Evolutionary conservation across 2,113 vertebrate genomes (phyloP).

Genomic region (Cyphomyrus discorhynchus): DNA sequence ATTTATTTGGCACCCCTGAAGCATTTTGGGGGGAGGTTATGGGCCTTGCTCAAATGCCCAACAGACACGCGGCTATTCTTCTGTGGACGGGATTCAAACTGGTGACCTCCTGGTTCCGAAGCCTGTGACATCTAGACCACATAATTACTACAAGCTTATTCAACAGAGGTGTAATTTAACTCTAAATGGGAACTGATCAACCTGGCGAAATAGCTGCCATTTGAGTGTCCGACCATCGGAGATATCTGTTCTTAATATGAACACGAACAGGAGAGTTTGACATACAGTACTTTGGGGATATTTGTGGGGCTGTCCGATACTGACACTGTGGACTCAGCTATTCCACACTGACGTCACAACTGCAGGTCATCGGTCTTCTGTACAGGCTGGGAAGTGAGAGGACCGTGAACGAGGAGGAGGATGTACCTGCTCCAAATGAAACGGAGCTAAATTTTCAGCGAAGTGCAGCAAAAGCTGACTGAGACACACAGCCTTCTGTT

Average conservation of each 20-base stretch:
- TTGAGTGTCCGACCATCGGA: neutral
- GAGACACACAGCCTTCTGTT: constrained; percentile 44
- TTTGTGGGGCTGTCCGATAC: neutral
- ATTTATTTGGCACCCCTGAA: too few species aligned
- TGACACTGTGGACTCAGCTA: neutral
- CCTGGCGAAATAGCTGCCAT: constrained; percentile 12
- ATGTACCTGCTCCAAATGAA: neutral
- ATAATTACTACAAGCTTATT: neutral
- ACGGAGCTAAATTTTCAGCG: neutral
- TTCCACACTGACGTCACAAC: neutral
- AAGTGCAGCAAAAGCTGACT: neutral
- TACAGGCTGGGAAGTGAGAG: neutral
- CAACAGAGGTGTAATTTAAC: neutral
- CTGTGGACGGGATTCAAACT: neutral
- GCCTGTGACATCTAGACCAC: neutral
- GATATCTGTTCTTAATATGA: neutral
- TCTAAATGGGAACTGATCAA: neutral
- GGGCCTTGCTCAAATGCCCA: too few species aligned
- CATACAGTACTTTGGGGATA: neutral
- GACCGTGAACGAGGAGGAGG: neutral
- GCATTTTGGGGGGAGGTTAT: too few species aligned
- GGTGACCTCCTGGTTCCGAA: neutral
- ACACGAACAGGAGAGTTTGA: neutral
- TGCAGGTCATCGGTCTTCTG: neutral
- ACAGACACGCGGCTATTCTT: too few species aligned